Base-by-base conservation (phyloP, 1,140 invertebrate species). In the Drosophila aff. region DNA sequence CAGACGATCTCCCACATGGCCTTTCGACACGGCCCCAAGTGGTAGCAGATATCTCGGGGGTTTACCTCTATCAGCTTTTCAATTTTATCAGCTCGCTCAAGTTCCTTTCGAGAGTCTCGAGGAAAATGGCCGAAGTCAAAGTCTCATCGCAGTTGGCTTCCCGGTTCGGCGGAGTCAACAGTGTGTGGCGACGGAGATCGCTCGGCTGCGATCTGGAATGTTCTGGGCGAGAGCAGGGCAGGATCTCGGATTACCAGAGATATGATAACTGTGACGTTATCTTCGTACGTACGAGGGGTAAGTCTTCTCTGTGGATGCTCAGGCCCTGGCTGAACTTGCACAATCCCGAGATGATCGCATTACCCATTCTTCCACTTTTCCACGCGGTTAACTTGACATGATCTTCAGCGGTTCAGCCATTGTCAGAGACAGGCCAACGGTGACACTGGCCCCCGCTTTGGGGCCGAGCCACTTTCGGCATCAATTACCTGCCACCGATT, bases 311-410 rank as follows among this genome's bases (percentile, higher is more conserved):
- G 59, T 8, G 58, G 46, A 82, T 82, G 81, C 81, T 47, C 72
- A 84, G 41, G 66, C 74, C 63, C 53, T 65, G 79, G 59, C 61
- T 87, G 78, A 74, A 67, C 76, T 77, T 80, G 58, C 65, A 89
- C 77, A 87, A 89, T 83, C 40, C 50, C 46, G 47, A 69, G 59
- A 61, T 72, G 69, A 87, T 87, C 81, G 46, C 63, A 78, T 87
- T 89, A 89, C 84, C 53, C 53, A 57, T 41, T 57, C 53, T 57
- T 26, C 53, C n/a, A 26, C 8, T 78, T 87, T 90, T 90, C 82
- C 85, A 81, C 66, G 65, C 83, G 81, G 86, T 90, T 90, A 90
- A 65, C 43, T 80, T 69, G 79, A 90, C 85, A 90, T 90, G 85
- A 90, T 90, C 86, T 90, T 91, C 72, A 79, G 75, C 49, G 36